These are phyloP conservation scores for Tauraco erythrolophus DNA, from an alignment of 2,113 vertebrate species.

Conservation along the genomic window DNA sequence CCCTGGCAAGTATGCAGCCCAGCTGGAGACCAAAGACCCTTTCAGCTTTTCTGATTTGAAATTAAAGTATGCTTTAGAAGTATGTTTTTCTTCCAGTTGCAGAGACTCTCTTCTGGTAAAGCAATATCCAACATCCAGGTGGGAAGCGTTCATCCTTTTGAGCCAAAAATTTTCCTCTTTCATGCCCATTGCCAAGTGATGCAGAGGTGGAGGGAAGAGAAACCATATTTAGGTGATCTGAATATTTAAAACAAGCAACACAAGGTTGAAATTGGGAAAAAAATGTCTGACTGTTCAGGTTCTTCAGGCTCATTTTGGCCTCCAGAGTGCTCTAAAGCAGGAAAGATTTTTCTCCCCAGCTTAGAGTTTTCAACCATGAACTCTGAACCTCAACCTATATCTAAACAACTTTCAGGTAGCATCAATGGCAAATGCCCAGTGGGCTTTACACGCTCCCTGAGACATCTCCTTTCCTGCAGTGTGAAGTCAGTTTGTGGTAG, in stretches of 20 bases:
- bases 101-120: neutral
- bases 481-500: neutral
- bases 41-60: neutral
- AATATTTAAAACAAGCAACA: neutral
- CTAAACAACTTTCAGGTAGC: neutral
- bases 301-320: neutral
- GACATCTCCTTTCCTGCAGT: neutral
- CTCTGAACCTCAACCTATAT: neutral
- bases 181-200: fast-evolving
- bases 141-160: neutral
- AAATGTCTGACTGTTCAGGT: neutral
- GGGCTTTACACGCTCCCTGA: neutral
- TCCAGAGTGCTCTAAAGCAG: neutral
- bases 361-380: neutral
- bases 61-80: neutral
- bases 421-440: neutral
- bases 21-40: neutral
- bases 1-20: neutral
- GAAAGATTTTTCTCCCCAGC: neutral
- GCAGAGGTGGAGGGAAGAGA: neutral
- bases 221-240: neutral
- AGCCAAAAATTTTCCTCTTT: neutral
- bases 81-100: neutral
- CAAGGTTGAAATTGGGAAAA: neutral
- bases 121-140: neutral